These are phyloP conservation scores for Streptopelia turtur DNA, from an alignment of 2,797 vertebrate genomes.

Conservation along the genomic window DNA sequence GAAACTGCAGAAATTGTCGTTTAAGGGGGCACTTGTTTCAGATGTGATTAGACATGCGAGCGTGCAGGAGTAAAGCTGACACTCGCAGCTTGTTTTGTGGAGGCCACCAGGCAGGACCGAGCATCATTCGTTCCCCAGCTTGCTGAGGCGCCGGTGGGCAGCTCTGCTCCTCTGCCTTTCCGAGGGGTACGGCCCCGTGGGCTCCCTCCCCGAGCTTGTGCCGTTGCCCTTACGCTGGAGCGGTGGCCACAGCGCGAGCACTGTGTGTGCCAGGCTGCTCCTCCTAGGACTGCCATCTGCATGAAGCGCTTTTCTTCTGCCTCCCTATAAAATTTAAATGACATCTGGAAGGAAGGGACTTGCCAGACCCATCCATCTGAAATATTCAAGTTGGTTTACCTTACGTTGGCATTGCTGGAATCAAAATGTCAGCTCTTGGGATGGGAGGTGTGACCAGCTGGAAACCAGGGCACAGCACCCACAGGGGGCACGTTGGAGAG, in stretches of 20 bases:
- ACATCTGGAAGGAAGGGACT: conserved; percentile 25
- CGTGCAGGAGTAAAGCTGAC: background rate
- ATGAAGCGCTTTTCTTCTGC: background rate
- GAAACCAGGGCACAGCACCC: conserved; percentile 1
- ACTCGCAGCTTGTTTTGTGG: background rate
- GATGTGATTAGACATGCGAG: background rate
- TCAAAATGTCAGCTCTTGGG: background rate
- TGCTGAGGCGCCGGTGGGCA: background rate
- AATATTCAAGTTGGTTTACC: conserved; percentile 35
- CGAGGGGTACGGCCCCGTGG: background rate
- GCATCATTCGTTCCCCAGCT: background rate
- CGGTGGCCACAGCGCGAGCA: rapidly evolving
- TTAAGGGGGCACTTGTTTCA: background rate
- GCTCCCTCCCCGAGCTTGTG: background rate
- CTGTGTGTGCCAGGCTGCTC: background rate
- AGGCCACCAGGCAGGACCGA: background rate
- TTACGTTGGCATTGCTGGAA: background rate
- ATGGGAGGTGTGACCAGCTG: background rate
- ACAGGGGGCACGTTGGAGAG: background rate
- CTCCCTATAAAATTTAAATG: conserved; percentile 39
- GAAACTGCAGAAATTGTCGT: background rate
- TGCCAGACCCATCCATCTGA: background rate
- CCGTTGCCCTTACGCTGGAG: background rate
- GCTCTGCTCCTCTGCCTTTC: background rate
- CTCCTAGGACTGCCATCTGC: conserved; percentile 18